Evolutionary conservation across 2,797 vertebrate species (phyloP).

Genomic region (Acropternis orthonyx): DNA sequence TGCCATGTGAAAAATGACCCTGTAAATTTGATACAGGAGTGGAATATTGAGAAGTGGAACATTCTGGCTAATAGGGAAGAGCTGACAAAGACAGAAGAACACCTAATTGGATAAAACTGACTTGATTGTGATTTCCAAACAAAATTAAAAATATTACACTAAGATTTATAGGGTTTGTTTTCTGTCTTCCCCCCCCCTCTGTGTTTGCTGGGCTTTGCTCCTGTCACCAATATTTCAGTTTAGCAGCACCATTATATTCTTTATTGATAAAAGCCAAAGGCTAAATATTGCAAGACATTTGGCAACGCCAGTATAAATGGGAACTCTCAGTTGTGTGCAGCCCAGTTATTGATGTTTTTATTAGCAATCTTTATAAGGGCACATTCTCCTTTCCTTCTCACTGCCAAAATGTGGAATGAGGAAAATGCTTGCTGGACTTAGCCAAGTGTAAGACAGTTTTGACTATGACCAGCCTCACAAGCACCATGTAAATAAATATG

Average conservation of each 20-base stretch:
- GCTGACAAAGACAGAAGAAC: constrained; percentile 60
- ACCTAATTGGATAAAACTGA: constrained; percentile 58
- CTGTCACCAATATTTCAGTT: constrained; percentile 5
- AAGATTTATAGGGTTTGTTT: constrained; percentile 7
- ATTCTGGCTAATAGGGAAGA: constrained; percentile 61
- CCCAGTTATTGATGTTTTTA: constrained; percentile 56
- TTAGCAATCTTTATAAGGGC: neutral
- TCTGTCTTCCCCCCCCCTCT: neutral
- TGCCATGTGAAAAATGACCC: constrained; percentile 73
- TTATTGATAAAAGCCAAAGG: constrained; percentile 59
- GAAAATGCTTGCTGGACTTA: neutral
- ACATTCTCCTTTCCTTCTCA: neutral
- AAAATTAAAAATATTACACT: constrained; percentile 50
- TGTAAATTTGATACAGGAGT: constrained; percentile 66
- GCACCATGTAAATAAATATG: neutral
- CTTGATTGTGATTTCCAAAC: constrained; percentile 53
- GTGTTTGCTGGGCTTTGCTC: neutral
- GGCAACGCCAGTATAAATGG: constrained; percentile 17
- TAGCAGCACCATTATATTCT: constrained; percentile 39
- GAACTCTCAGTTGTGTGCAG: neutral
- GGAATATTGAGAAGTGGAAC: constrained; percentile 60
- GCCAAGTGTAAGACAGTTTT: neutral
- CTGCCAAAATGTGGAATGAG: neutral
- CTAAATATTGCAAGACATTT: constrained; percentile 51
- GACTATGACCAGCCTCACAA: neutral